A percentile compares a stretch with the other conserved stretches of the same genome.
Evolutionary conservation across 2,888 invertebrate species (phyloP).

Genomic region (Apamea anceps): DNA sequence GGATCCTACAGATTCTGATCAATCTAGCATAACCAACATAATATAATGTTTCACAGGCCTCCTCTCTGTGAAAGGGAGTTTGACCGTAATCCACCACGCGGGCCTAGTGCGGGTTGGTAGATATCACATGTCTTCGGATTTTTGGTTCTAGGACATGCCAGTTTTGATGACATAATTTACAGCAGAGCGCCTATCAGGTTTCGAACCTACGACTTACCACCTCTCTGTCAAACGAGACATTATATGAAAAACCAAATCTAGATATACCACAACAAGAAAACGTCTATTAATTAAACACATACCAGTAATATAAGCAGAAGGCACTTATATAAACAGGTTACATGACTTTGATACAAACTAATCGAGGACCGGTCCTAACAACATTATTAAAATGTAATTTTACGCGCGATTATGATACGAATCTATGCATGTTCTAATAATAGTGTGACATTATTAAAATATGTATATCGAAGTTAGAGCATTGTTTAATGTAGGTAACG

Average conservation of each 20-base stretch:
- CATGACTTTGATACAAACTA: slow-evolving; percentile 38
- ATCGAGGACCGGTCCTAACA: slow-evolving; percentile 26
- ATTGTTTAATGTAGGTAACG: slow-evolving; percentile 8
- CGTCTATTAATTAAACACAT: background rate
- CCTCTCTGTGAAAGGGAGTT: background rate
- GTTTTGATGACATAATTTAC: background rate
- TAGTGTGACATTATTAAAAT: slow-evolving; percentile 34
- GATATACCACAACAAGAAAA: slow-evolving; percentile 13
- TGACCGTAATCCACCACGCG: background rate
- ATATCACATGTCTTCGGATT: background rate
- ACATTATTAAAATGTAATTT: slow-evolving; percentile 44
- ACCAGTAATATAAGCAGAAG: slow-evolving; percentile 26
- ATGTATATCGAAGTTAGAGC: slow-evolving; percentile 28
- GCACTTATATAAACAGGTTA: slow-evolving; percentile 32
- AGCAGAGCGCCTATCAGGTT: too few relatives aligned
- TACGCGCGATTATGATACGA: slow-evolving; percentile 38
- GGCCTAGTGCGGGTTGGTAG: background rate
- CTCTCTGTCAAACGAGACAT: background rate
- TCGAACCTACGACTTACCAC: background rate
- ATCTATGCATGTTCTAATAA: slow-evolving; percentile 31
- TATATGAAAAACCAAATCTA: background rate
- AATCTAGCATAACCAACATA: background rate
- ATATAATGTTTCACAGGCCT: background rate
- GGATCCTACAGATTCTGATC: too few relatives aligned
- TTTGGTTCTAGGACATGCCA: background rate